These are phyloP conservation scores for Epizoanthus illoricatus DNA, from an alignment of 92 coral and sea anemone genomes.

Conservation along the genomic window DNA sequence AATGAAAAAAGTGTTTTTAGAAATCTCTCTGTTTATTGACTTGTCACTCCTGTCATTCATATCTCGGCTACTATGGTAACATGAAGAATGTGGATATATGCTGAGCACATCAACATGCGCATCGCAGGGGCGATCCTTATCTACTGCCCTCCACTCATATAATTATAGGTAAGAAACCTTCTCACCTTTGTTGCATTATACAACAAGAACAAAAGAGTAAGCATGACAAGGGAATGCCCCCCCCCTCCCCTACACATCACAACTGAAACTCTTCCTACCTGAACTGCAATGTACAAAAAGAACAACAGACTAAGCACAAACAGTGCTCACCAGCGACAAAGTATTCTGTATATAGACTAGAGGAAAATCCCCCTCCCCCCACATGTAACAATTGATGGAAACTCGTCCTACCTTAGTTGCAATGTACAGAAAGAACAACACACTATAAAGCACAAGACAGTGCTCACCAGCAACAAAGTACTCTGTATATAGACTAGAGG, in stretches of 20 bases:
- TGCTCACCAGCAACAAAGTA: neutral
- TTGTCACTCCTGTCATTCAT: too few species aligned
- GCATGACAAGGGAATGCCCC: neutral
- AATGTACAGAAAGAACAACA: neutral
- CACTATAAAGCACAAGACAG: neutral
- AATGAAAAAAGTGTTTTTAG: too few species aligned
- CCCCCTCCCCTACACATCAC: neutral
- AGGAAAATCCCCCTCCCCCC: neutral
- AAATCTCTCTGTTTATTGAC: too few species aligned
- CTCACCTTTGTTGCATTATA: neutral
- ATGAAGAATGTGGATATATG: neutral
- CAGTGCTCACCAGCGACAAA: neutral
- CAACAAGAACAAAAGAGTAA: neutral
- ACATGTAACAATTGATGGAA: neutral
- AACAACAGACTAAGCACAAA: neutral
- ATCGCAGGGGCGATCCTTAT: too few species aligned
- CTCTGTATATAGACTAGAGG: too few species aligned
- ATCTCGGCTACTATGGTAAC: too few species aligned
- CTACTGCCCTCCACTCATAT: neutral
- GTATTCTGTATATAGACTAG: too few species aligned
- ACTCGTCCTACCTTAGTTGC: neutral
- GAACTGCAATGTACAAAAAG: neutral
- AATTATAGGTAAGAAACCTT: neutral
- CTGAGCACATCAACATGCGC: too few species aligned
- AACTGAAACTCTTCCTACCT: neutral